phyloP scores from a whole-genome alignment of 2,797 vertebrate genomes.

The Melanotaenia pygmaea region DNA sequence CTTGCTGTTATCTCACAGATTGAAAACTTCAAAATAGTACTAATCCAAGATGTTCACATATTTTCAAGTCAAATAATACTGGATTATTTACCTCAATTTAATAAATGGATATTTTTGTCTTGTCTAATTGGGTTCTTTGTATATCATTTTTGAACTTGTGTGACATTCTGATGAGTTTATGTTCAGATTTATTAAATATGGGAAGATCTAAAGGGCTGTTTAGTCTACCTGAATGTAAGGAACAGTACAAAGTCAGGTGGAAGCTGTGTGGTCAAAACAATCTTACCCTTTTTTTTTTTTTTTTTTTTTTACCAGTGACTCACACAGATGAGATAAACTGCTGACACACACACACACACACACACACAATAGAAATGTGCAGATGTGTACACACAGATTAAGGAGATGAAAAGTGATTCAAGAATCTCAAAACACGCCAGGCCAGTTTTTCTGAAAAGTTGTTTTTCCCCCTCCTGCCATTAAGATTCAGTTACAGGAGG shows the following conservation, averaged over 20 bases:
- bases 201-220: background rate
- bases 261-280: constrained; percentile 34
- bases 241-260: constrained; percentile 17
- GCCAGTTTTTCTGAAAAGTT: constrained; percentile 64
- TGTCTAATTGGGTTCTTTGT: too few relatives aligned
- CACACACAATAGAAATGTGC: constrained; percentile 23
- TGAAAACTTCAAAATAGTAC: background rate
- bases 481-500: constrained; percentile 64
- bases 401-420: constrained; percentile 23
- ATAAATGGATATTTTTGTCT: background rate
- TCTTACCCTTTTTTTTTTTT: background rate
- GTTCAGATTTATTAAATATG: too few relatives aligned
- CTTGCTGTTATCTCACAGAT: background rate
- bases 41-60: background rate
- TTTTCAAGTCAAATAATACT: background rate
- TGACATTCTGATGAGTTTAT: too few relatives aligned
- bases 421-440: constrained; percentile 61
- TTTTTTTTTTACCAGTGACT: constrained; percentile 39
- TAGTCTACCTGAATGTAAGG: constrained; percentile 2
- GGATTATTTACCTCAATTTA: background rate
- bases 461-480: constrained; percentile 44
- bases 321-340: constrained; percentile 42
- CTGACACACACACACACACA: constrained; percentile 7
- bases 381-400: constrained; percentile 31
- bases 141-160: too few relatives aligned